phyloP scores from a whole-genome alignment of 2,888 invertebrate species.

The Phlogophora meticulosa region DNA sequence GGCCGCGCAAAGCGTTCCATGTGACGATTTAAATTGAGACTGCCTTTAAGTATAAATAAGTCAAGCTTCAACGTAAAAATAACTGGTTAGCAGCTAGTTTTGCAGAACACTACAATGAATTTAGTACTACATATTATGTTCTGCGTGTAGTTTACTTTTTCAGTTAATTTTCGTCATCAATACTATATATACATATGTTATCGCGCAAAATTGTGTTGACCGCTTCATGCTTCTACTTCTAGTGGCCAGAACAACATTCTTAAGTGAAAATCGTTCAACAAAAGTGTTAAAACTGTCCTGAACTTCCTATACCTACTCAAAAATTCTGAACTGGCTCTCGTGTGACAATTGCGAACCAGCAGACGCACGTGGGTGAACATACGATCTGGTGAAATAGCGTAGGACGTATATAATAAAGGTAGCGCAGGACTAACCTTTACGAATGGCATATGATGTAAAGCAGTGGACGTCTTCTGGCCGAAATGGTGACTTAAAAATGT shows the following conservation, averaged over 20 bases:
- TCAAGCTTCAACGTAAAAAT: neutral
- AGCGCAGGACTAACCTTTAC: no score
- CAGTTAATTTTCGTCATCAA: neutral
- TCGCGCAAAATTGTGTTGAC: constrained; percentile 32
- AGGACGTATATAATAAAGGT: no score
- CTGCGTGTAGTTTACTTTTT: neutral
- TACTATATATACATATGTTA: no score
- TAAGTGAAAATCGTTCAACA: neutral
- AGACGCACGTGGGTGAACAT: no score
- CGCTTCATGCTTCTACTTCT: constrained; percentile 8
- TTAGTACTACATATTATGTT: neutral
- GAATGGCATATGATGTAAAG: no score
- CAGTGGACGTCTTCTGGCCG: no score
- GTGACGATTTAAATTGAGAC: constrained; percentile 32
- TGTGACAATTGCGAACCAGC: no score
- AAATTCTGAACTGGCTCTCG: no score
- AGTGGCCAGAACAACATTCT: neutral
- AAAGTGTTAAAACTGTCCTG: neutral
- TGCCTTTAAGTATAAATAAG: constrained; percentile 5
- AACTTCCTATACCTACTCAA: neutral
- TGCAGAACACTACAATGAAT: neutral
- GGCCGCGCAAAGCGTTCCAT: constrained; percentile 40
- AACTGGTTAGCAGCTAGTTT: neutral
- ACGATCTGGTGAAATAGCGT: no score
- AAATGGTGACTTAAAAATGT: no score